Conservation (phyloP, 1,140 invertebrate species). For the Zaprionus nigranus region DNA sequence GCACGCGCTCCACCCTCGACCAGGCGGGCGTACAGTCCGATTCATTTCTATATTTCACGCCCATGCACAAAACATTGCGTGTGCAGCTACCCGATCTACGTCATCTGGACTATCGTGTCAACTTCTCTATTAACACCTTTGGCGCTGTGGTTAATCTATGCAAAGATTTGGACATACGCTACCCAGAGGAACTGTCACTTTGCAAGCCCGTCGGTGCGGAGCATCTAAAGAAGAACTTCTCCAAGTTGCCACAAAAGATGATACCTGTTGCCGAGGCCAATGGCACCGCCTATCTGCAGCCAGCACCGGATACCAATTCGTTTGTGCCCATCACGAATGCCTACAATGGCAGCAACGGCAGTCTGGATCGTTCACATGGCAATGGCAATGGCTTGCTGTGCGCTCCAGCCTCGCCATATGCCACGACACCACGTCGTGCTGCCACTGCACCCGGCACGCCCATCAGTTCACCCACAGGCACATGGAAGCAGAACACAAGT, state of each 20-base stretch:
- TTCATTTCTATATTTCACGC: conserved; percentile 97
- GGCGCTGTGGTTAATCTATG: conserved; percentile 97
- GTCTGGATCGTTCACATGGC: conserved; percentile 87
- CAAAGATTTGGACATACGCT: conserved; percentile 97
- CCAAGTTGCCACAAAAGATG: conserved; percentile 88
- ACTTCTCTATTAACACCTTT: conserved; percentile 99
- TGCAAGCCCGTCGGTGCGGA: conserved; percentile 94
- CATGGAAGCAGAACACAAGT: conserved; percentile 69
- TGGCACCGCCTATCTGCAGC: conserved; percentile 79
- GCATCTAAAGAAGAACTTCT: conserved; percentile 95
- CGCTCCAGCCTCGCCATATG: conserved; percentile 65
- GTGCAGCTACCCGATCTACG: conserved; percentile 97
- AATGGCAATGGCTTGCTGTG: conserved; percentile 85
- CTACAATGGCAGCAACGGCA: conserved; percentile 89
- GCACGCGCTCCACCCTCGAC: conserved; percentile 97
- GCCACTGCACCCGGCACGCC: conserved; percentile 88
- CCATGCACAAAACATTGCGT: conserved; percentile 98
- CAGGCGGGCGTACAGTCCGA: conserved; percentile 99
- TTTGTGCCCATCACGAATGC: conserved; percentile 89
- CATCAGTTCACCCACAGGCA: conserved; percentile 88
- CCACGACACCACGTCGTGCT: conserved; percentile 87
- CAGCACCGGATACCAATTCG: conserved; percentile 93
- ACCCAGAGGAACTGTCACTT: conserved; percentile 98
- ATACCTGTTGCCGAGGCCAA: conserved; percentile 85
- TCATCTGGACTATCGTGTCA: conserved; percentile 95